Percentiles rank a stretch among this genome's conserved stretches.
Evolutionary conservation across 1,140 invertebrate species (phyloP).

Genomic region (Drosophila sturtevanti): DNA sequence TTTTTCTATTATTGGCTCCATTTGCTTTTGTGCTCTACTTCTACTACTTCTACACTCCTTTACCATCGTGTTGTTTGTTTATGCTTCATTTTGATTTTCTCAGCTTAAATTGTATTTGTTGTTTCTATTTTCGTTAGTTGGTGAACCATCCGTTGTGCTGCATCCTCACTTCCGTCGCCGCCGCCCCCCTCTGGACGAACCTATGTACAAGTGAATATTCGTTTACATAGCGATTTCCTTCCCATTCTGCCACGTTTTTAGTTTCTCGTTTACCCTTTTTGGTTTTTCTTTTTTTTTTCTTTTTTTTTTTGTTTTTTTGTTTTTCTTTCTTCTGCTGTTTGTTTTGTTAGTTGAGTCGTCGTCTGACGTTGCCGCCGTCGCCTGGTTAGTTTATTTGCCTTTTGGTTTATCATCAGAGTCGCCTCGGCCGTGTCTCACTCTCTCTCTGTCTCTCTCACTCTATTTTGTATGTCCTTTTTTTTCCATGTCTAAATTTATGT

Average conservation of each 20-base stretch:
- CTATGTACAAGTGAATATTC: slow-evolving; percentile 39
- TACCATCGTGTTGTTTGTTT: slow-evolving; percentile 68
- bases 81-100: slow-evolving; percentile 78
- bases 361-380: slow-evolving; percentile 30
- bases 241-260: slow-evolving; percentile 35
- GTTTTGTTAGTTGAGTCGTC: slow-evolving; percentile 77
- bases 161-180: not conserved
- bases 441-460: too few species aligned
- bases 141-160: slow-evolving; percentile 10
- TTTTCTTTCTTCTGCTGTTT: slow-evolving; percentile 42
- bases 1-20: slow-evolving; percentile 75
- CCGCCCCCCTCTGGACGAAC: not conserved
- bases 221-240: slow-evolving; percentile 49
- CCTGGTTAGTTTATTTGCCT: slow-evolving; percentile 70
- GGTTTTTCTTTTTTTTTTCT: slow-evolving; percentile 11
- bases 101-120: slow-evolving; percentile 77
- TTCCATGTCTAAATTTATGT: slow-evolving; percentile 75
- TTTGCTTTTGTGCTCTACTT: slow-evolving; percentile 54
- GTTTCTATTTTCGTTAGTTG: slow-evolving; percentile 74
- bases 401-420: slow-evolving; percentile 63
- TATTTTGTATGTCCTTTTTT: slow-evolving; percentile 18
- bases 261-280: slow-evolving; percentile 56
- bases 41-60: too few species aligned
- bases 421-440: not conserved
- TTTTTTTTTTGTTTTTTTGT: slow-evolving; percentile 5